These are phyloP conservation scores for Diacarnus erythraeanus DNA, from an alignment of 37 sponge, comb jelly and placozoan species.

Conservation along the genomic window DNA sequence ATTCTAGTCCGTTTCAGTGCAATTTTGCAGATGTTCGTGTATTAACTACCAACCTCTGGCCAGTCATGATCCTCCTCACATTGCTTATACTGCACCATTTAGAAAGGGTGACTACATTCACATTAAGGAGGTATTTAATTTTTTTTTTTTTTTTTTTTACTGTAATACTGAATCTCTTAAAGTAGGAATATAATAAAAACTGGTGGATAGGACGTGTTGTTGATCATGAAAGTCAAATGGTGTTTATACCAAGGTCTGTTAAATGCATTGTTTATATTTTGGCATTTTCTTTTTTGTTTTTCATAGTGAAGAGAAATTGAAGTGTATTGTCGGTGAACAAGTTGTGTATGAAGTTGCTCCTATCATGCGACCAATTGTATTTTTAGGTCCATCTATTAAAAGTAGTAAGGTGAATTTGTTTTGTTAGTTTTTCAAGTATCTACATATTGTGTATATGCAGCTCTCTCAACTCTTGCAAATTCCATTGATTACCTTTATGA, in stretches of 20 bases:
- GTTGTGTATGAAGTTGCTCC: conserved; percentile 42
- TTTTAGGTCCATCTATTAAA: conserved; percentile 41
- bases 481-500: conserved; percentile 30
- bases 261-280: background rate
- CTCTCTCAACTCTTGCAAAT: conserved; percentile 45
- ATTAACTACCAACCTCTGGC: conserved; percentile 12
- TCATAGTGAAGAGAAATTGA: background rate
- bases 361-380: conserved; percentile 47
- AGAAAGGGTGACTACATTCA: conserved; percentile 35
- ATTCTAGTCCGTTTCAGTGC: conserved; percentile 10
- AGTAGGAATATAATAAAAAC: conserved; percentile 27
- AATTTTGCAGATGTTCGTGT: background rate
- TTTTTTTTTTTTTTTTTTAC: background rate
- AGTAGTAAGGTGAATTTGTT: conserved; percentile 12
- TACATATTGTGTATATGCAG: background rate
- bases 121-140: conserved; percentile 30
- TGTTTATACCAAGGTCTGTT: conserved; percentile 42
- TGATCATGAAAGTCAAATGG: conserved; percentile 14
- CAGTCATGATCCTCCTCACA: conserved; percentile 9
- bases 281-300: background rate
- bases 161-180: background rate
- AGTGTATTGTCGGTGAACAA: background rate
- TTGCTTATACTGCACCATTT: conserved; percentile 11
- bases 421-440: too few species aligned
- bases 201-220: conserved; percentile 63